Evolutionary conservation across 2,888 invertebrate genomes (phyloP).

Genomic region (Mesorhabditis belari): DNA sequence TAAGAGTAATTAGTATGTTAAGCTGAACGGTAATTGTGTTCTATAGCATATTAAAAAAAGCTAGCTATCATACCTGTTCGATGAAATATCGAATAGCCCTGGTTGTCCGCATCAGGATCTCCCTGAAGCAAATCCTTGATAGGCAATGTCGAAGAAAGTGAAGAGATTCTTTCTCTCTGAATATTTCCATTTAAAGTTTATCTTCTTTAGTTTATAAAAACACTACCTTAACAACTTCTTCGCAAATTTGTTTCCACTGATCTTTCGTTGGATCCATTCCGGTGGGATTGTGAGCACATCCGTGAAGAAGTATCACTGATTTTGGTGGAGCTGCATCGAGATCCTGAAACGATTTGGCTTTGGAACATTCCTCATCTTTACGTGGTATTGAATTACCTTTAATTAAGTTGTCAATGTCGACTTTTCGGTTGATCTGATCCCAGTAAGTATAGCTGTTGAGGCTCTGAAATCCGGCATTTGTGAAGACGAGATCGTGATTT

Average conservation of each 20-base stretch:
- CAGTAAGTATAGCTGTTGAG: slow-evolving; percentile 79
- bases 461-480: slow-evolving; percentile 74
- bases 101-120: slow-evolving; percentile 81
- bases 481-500: slow-evolving; percentile 82
- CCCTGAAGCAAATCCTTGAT: slow-evolving; percentile 91
- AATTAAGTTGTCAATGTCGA: slow-evolving; percentile 71
- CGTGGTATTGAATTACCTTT: neutral
- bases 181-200: neutral
- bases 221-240: slow-evolving; percentile 72
- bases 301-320: slow-evolving; percentile 82
- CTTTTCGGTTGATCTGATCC: slow-evolving; percentile 67
- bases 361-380: neutral
- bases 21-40: no score
- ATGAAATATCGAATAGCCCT: slow-evolving; percentile 80
- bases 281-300: slow-evolving; percentile 97
- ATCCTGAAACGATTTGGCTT: neutral
- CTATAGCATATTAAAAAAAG: slow-evolving; percentile 49
- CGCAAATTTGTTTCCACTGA: slow-evolving; percentile 83
- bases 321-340: slow-evolving; percentile 45
- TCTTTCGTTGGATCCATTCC: slow-evolving; percentile 88
- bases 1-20: no score
- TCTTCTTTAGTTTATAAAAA: slow-evolving; percentile 3
- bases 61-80: slow-evolving; percentile 10
- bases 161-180: slow-evolving; percentile 41
- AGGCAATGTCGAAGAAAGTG: slow-evolving; percentile 53